phyloP scores from a whole-genome alignment of 2,888 invertebrate genomes.

The Patella pellucida region DNA sequence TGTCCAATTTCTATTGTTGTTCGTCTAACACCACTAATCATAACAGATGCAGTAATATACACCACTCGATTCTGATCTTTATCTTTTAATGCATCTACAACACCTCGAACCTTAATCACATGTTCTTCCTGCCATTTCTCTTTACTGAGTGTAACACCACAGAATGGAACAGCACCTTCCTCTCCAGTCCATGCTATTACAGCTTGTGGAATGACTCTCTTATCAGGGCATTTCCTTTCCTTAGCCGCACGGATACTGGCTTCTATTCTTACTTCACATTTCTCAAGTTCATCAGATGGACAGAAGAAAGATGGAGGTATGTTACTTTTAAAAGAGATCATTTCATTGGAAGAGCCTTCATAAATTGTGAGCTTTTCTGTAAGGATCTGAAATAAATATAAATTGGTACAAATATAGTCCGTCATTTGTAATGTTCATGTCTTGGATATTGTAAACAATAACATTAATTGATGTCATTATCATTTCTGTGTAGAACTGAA shows the following conservation, averaged over 20 bases:
- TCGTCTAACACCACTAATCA: slow-evolving; percentile 12
- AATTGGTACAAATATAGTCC: too few relatives aligned
- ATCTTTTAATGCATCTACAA: slow-evolving; percentile 43
- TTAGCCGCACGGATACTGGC: slow-evolving; percentile 35
- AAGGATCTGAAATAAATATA: slow-evolving; percentile 16
- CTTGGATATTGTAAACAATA: too few relatives aligned
- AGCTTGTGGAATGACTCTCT: slow-evolving; percentile 30
- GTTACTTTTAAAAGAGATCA: slow-evolving; percentile 25
- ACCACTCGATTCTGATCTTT: slow-evolving; percentile 40
- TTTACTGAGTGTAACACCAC: slow-evolving; percentile 29
- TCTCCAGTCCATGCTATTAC: slow-evolving; percentile 22
- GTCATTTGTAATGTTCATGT: too few relatives aligned
- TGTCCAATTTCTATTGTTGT: not conserved
- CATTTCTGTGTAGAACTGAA: too few relatives aligned
- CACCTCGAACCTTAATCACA: slow-evolving; percentile 37
- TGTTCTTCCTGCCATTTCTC: slow-evolving; percentile 22
- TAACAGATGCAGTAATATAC: slow-evolving; percentile 26
- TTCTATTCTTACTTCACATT: slow-evolving; percentile 35
- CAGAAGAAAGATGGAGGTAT: slow-evolving; percentile 41
- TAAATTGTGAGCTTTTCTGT: slow-evolving; percentile 25
- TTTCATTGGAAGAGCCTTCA: slow-evolving; percentile 33
- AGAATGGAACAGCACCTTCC: slow-evolving; percentile 31
- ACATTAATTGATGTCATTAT: too few relatives aligned
- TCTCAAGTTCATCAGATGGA: slow-evolving; percentile 22
- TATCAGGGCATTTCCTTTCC: slow-evolving; percentile 41